A percentile compares a stretch with the other conserved stretches of the same genome.
Evolutionary conservation across 2,797 vertebrate species (phyloP).

Genomic region (Rhinophrynus dorsalis): DNA sequence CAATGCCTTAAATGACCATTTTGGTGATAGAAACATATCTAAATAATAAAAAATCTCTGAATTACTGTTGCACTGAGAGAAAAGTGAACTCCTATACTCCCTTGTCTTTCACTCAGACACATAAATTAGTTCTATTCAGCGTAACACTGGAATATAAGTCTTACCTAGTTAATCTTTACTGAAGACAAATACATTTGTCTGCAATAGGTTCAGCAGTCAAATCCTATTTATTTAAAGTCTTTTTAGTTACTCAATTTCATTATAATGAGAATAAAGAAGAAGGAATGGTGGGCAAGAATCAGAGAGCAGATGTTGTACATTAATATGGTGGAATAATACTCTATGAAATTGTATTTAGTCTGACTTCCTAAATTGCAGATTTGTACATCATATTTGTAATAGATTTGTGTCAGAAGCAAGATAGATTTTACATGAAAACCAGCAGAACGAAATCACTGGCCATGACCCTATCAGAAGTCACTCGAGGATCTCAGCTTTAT

Average conservation of each 20-base stretch:
- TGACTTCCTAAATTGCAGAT: background rate
- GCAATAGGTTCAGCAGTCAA: slow-evolving; percentile 20
- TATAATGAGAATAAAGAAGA: slow-evolving; percentile 4
- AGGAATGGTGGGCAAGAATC: background rate
- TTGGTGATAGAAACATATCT: too few species aligned
- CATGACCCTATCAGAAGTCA: slow-evolving; percentile 32
- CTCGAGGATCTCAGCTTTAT: slow-evolving; percentile 13
- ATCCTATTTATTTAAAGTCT: slow-evolving; percentile 23
- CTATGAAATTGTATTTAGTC: background rate
- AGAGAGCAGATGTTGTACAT: slow-evolving; percentile 9
- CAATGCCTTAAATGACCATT: too few species aligned
- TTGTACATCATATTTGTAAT: background rate
- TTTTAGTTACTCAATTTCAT: slow-evolving; percentile 9
- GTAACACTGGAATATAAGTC: slow-evolving; percentile 19
- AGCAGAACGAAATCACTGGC: background rate
- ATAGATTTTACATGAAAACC: slow-evolving; percentile 9
- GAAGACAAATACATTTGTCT: slow-evolving; percentile 39
- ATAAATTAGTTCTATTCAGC: slow-evolving; percentile 15
- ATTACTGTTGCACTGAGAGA: background rate
- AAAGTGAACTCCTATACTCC: background rate
- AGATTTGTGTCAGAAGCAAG: background rate
- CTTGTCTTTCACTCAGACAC: slow-evolving; percentile 6
- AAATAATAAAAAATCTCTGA: background rate
- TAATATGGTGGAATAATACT: background rate
- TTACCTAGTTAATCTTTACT: slow-evolving; percentile 34